A percentile compares a stretch with the other conserved stretches of the same genome.
Evolutionary conservation across 2,113 vertebrate species (phyloP).

Genomic region (Protomyctophum bolini): DNA sequence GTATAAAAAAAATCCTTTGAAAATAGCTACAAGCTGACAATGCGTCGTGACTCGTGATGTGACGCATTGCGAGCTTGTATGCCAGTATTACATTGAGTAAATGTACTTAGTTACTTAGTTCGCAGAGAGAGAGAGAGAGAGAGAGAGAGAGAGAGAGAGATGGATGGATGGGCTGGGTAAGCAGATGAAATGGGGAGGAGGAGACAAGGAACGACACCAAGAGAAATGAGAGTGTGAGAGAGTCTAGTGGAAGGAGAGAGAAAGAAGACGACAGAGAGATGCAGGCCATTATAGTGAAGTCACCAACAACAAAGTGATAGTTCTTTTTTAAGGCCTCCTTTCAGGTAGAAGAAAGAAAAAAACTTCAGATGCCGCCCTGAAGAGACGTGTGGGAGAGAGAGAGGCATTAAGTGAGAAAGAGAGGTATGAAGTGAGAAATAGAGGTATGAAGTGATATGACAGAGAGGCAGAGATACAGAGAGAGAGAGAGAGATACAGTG

Average conservation of each 20-base stretch:
- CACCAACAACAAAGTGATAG: no score
- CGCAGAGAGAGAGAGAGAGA: not conserved
- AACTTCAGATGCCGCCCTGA: no score
- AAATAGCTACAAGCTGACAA: no score
- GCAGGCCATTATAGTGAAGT: no score
- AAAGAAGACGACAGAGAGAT: not conserved
- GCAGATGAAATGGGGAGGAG: not conserved
- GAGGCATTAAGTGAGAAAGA: not conserved
- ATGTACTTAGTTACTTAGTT: not conserved
- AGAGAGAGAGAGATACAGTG: not conserved
- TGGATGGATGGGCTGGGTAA: no score
- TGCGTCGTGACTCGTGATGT: no score
- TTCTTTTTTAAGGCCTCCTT: no score
- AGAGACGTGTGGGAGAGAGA: not conserved
- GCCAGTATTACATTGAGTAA: no score
- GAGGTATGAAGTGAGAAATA: not conserved
- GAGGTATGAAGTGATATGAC: conserved; percentile 34
- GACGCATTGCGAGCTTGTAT: no score
- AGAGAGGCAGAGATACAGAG: not conserved
- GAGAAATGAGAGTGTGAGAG: not conserved
- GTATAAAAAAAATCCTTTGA: no score
- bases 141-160: conserved; percentile 5
- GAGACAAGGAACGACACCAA: not conserved
- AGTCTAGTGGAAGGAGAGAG: not conserved
- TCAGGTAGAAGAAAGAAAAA: no score